Conservation (phyloP, 2,113 vertebrate species). For the Pteruthius melanotis region DNA sequence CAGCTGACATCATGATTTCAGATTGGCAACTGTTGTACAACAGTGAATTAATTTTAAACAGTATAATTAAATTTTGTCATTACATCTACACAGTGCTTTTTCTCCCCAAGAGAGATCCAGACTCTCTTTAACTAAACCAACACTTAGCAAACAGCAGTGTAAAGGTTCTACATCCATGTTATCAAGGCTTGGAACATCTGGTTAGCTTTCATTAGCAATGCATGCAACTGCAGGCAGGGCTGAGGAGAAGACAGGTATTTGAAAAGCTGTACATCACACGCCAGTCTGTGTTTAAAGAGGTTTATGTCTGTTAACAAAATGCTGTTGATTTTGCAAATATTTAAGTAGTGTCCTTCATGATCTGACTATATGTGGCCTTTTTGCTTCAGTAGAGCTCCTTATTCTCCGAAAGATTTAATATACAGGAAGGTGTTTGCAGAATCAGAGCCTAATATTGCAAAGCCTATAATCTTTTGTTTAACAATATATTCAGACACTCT, state of each 20-base stretch:
- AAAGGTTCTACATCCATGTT: not conserved
- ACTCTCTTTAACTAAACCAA: not conserved
- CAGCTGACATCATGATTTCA: not conserved
- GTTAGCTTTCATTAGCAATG: conserved; percentile 28
- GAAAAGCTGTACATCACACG: conserved; percentile 22
- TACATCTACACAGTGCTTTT: not conserved
- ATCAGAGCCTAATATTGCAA: conserved; percentile 39
- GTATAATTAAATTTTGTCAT: not conserved
- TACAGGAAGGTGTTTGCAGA: not conserved
- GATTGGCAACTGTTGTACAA: not conserved
- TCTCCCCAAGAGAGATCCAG: not conserved
- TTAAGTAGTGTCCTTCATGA: not conserved
- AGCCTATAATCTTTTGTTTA: conserved; percentile 37
- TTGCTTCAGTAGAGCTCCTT: not conserved
- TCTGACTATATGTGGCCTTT: not conserved
- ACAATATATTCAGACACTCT: conserved; percentile 60
- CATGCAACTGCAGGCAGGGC: not conserved
- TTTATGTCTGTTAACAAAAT: conserved; percentile 45
- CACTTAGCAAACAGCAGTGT: not conserved
- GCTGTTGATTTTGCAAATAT: not conserved
- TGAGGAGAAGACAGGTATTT: not conserved
- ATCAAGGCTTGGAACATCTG: not conserved
- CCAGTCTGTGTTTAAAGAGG: conserved; percentile 50
- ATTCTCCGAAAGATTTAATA: not conserved
- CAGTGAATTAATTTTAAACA: not conserved